phyloP scores from a whole-genome alignment of 2,797 vertebrate species.

The Pseudotriccus pelzelni region DNA sequence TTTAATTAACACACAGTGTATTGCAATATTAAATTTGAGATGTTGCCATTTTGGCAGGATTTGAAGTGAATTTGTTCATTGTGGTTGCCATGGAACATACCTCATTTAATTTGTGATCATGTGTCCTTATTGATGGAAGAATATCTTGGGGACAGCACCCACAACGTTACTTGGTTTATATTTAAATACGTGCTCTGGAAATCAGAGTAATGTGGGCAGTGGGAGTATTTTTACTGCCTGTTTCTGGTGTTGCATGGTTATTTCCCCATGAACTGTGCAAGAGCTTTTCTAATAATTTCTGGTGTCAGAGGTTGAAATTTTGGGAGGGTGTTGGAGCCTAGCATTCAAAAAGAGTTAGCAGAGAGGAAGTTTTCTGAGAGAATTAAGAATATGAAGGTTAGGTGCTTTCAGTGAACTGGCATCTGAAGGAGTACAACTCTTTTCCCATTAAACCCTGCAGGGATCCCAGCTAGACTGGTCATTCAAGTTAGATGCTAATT shows the following conservation, averaged over 20 bases:
- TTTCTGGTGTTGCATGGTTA: background rate
- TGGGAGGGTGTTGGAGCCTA: background rate
- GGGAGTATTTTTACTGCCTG: background rate
- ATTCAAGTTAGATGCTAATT: background rate
- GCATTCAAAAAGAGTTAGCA: background rate
- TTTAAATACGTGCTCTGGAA: background rate
- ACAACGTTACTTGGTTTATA: background rate
- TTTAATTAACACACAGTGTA: slow-evolving; percentile 54
- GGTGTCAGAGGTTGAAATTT: background rate
- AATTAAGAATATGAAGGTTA: background rate
- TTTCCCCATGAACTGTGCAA: background rate
- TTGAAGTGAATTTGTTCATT: slow-evolving; percentile 19
- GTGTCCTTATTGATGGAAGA: slow-evolving; percentile 15
- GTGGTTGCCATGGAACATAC: background rate
- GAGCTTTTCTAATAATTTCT: background rate
- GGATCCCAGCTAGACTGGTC: background rate
- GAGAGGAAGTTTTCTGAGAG: background rate
- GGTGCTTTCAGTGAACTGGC: background rate
- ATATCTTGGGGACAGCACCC: slow-evolving; percentile 25
- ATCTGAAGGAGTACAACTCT: background rate
- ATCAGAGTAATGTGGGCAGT: background rate
- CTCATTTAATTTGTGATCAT: slow-evolving; percentile 11
- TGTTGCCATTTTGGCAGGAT: slow-evolving; percentile 31
- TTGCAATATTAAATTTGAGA: slow-evolving; percentile 41
- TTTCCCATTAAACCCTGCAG: background rate